A percentile compares a stretch with the other conserved stretches of the same genome.
phyloP scores from a whole-genome alignment of 2,888 invertebrate genomes.

The Volucella bombylans region DNA sequence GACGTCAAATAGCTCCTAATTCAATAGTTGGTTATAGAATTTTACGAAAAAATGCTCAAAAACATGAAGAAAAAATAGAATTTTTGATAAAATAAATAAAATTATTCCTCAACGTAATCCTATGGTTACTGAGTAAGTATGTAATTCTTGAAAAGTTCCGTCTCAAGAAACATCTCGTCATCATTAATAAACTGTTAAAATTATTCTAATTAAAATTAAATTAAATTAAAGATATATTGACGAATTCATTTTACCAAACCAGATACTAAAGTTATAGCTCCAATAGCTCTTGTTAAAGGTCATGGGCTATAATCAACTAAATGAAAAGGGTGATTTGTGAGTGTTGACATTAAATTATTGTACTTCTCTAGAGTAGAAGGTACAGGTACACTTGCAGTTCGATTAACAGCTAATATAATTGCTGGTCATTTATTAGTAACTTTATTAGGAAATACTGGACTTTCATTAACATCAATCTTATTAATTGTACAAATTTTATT shows the following conservation, averaged over 20 bases:
- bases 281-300: conserved; percentile 85
- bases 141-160: conserved; percentile 88
- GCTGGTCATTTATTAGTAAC: no score
- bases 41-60: no score
- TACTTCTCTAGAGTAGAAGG: conserved; percentile 87
- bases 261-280: conserved; percentile 84
- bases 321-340: conserved; percentile 86
- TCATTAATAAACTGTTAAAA: conserved; percentile 86
- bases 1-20: no score
- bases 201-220: conserved; percentile 84
- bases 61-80: no score
- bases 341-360: conserved; percentile 84
- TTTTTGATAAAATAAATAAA: no score
- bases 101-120: no score
- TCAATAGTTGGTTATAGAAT: no score
- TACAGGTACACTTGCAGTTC: no score
- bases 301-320: conserved; percentile 87
- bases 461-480: no score
- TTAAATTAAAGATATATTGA: conserved; percentile 83
- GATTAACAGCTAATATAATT: no score
- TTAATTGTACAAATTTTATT: no score
- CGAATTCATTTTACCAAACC: conserved; percentile 86
- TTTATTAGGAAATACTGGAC: no score
- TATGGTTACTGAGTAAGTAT: conserved; percentile 84
- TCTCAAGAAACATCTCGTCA: conserved; percentile 88